These are phyloP conservation scores for Aethes cnicana DNA, from an alignment of 2,888 invertebrate genomes.

Conservation along the genomic window DNA sequence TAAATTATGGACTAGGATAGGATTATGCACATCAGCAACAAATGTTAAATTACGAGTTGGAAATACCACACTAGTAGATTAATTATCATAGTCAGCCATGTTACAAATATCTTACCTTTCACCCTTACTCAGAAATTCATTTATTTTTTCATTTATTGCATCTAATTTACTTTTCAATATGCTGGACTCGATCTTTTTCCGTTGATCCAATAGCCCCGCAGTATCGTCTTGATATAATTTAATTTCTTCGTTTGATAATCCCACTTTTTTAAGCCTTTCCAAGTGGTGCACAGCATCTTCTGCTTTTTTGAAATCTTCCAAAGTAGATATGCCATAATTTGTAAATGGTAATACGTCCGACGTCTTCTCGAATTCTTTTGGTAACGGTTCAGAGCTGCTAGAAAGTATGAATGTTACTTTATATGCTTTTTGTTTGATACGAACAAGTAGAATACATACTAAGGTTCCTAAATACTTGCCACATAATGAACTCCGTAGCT, in stretches of 20 bases:
- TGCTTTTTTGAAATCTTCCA: constrained; percentile 66
- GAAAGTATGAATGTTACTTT: too few species aligned
- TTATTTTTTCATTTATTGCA: constrained; percentile 59
- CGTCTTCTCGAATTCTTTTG: constrained; percentile 67
- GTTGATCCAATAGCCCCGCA: constrained; percentile 56
- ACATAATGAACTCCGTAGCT: too few species aligned
- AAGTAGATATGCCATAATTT: constrained; percentile 68
- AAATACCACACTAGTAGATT: too few species aligned
- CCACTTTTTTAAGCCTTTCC: constrained; percentile 73
- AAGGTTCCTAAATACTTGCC: neutral
- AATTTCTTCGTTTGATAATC: constrained; percentile 74
- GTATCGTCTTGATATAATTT: constrained; percentile 74
- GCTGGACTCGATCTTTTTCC: constrained; percentile 57
- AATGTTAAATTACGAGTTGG: too few species aligned
- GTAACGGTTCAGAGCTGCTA: constrained; percentile 62
- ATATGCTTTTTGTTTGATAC: constrained; percentile 41
- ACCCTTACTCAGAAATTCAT: constrained; percentile 42
- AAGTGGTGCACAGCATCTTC: constrained; percentile 61
- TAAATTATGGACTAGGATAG: too few species aligned
- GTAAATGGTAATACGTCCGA: constrained; percentile 67
- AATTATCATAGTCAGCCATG: too few species aligned
- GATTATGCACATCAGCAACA: too few species aligned
- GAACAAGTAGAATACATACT: constrained; percentile 29
- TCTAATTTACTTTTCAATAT: constrained; percentile 57
- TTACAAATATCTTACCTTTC: constrained; percentile 47